Percentiles rank a stretch among this genome's conserved stretches.
phyloP scores from a whole-genome alignment of 2,888 invertebrate genomes.

The Melieria crassipennis region DNA sequence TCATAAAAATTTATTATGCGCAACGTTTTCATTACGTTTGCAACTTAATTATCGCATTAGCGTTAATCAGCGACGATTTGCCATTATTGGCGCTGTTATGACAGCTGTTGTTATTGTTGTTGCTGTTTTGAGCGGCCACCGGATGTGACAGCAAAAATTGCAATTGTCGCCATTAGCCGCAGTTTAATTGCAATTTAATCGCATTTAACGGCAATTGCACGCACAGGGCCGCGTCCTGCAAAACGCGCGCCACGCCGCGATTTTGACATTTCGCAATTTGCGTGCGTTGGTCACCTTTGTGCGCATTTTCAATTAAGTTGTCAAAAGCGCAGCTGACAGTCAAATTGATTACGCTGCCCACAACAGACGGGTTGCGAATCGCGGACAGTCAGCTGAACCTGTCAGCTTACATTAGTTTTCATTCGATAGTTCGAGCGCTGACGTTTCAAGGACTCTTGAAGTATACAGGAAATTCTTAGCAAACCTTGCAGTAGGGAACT shows the following conservation, averaged over 20 bases:
- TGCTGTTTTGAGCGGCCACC: not conserved
- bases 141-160: constrained; percentile 13
- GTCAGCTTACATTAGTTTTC: too few relatives aligned
- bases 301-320: constrained; percentile 7
- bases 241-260: too few relatives aligned
- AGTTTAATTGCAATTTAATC: constrained; percentile 14
- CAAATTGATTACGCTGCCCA: not conserved
- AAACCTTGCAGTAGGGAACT: too few relatives aligned
- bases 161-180: constrained; percentile 24
- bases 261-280: too few relatives aligned
- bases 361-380: not conserved
- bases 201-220: constrained; percentile 12
- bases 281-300: constrained; percentile 2
- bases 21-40: not conserved
- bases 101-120: constrained; percentile 2
- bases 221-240: not conserved
- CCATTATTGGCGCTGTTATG: constrained; percentile 17
- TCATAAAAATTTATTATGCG: not conserved
- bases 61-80: constrained; percentile 28
- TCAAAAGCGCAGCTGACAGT: not conserved
- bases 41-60: constrained; percentile 29
- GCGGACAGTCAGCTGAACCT: too few relatives aligned
- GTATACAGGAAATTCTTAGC: too few relatives aligned
- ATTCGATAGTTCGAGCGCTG: too few relatives aligned
- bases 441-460: too few relatives aligned